Percentiles rank a stretch among this genome's conserved stretches.
These are phyloP conservation scores for Setipinna tenuifilis DNA, from an alignment of 2,797 vertebrate species.

Conservation along the genomic window DNA sequence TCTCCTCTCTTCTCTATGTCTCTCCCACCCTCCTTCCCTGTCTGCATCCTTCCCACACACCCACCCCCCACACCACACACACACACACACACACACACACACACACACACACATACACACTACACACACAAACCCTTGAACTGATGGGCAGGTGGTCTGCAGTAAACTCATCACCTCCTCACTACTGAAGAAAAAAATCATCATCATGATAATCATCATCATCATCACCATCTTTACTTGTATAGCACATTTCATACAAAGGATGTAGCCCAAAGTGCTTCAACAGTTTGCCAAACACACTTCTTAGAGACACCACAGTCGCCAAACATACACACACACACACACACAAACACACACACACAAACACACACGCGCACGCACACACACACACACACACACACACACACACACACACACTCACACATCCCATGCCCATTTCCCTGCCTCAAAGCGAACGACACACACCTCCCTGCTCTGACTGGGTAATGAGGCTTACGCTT, in stretches of 20 bases:
- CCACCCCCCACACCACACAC: neutral
- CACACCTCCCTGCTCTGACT: neutral
- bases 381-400: neutral
- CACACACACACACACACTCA: neutral
- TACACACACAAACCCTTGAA: neutral
- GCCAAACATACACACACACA: neutral
- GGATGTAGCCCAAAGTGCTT: no score
- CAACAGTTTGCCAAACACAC: no score
- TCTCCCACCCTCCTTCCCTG: neutral
- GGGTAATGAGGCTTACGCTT: neutral
- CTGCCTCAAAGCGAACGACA: neutral
- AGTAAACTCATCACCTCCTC: no score
- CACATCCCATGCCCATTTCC: neutral
- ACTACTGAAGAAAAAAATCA: no score
- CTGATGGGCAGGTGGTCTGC: no score
- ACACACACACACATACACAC: neutral
- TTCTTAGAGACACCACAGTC: no score
- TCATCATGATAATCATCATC: no score
- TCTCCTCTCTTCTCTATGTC: neutral
- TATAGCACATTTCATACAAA: no score
- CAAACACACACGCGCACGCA: neutral
- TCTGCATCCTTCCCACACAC: neutral
- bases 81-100: neutral
- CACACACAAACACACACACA: neutral
- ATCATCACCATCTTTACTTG: no score